Evolutionary conservation across 1,140 invertebrate genomes (phyloP).

Genomic region (Drosophila ercepeae): DNA sequence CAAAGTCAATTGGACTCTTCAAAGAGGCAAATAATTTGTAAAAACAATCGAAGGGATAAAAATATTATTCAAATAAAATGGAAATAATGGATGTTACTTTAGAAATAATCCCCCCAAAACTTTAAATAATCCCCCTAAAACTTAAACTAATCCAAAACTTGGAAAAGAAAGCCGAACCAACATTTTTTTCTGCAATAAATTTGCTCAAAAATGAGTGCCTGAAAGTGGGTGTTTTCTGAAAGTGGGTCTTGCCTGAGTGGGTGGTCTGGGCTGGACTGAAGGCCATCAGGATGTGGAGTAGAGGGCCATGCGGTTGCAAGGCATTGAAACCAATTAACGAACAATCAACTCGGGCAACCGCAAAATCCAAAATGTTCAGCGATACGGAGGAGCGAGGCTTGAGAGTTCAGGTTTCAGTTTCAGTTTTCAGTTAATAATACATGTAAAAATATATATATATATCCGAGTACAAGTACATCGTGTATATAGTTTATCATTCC

Average conservation of each 20-base stretch:
- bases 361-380: conserved; percentile 72
- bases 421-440: conserved; percentile 27
- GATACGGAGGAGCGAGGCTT: not conserved
- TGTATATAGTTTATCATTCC: not conserved
- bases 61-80: too few relatives aligned
- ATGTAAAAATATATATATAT: not conserved
- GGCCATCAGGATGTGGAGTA: conserved; percentile 9
- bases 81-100: too few relatives aligned
- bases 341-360: conserved; percentile 76
- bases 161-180: too few relatives aligned
- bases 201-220: too few relatives aligned
- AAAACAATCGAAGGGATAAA: conserved; percentile 16
- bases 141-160: too few relatives aligned
- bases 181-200: too few relatives aligned
- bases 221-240: too few relatives aligned
- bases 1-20: conserved; percentile 52
- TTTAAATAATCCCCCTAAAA: too few relatives aligned
- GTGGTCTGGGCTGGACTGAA: too few relatives aligned
- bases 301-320: conserved; percentile 63
- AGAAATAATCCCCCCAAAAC: too few relatives aligned
- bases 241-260: too few relatives aligned
- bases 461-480: not conserved
- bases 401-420: conserved; percentile 17
- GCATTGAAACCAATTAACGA: conserved; percentile 78
- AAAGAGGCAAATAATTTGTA: conserved; percentile 3